A percentile compares a stretch with the other conserved stretches of the same genome.
Evolutionary conservation across 2,797 vertebrate genomes (phyloP).

Genomic region (Malacoctenus gilli): DNA sequence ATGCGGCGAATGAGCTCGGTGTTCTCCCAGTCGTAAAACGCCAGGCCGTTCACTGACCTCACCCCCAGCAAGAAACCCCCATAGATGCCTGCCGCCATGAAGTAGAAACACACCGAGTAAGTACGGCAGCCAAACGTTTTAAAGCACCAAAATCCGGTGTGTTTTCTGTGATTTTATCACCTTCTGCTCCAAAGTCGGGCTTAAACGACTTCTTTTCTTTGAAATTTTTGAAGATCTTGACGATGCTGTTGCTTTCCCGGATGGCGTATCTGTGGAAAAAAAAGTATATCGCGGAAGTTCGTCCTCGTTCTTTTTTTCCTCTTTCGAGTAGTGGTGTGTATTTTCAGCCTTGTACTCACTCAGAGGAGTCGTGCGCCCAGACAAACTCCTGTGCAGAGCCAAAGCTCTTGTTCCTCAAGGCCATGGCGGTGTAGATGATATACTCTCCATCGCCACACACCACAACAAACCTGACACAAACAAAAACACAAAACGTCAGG

Average conservation of each 20-base stretch:
- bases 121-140: neutral
- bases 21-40: slow-evolving; percentile 98
- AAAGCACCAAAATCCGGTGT: slow-evolving; percentile 10
- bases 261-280: slow-evolving; percentile 87
- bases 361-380: slow-evolving; percentile 98
- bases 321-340: neutral
- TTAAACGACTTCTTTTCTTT: slow-evolving; percentile 99
- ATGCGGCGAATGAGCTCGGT: slow-evolving; percentile 96
- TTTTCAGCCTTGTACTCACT: slow-evolving; percentile 83
- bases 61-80: slow-evolving; percentile 96
- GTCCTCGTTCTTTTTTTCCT: too few relatives aligned
- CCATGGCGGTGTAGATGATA: slow-evolving; percentile 94
- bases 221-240: slow-evolving; percentile 99
- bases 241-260: slow-evolving; percentile 94
- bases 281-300: too few relatives aligned
- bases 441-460: slow-evolving; percentile 93
- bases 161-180: slow-evolving; percentile 71
- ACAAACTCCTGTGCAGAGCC: slow-evolving; percentile 97
- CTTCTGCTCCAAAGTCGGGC: slow-evolving; percentile 99
- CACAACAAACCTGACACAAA: slow-evolving; percentile 89
- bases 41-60: slow-evolving; percentile 93
- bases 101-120: slow-evolving; percentile 13
- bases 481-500: slow-evolving; percentile 12
- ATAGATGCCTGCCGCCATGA: slow-evolving; percentile 86
- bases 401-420: slow-evolving; percentile 97